Evolutionary conservation across 2,797 vertebrate genomes (phyloP), one percentile per base, ranked within the genome.

Genomic region (Pteropus rufus): DNA sequence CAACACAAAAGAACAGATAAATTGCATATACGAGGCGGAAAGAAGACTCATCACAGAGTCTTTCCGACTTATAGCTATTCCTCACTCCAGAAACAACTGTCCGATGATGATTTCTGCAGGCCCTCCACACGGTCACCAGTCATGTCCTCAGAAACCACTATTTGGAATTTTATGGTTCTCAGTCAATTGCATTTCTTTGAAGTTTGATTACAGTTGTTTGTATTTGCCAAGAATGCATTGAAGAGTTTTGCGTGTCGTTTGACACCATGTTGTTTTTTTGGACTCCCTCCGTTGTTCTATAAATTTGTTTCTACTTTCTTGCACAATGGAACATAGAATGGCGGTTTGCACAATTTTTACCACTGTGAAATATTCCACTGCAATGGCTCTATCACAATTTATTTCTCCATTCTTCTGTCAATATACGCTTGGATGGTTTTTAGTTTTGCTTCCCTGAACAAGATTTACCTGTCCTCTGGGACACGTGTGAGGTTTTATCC

Each of bases 301-400:
- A 5, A 8, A 52, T 19, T 21, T 54, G 52, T 10, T 58, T n/a
- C 15, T 21, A 23, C 64, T 73, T 62, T 34, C 44, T 58, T 84
- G 65, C 46, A 36, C 12, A 15, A 3, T 18, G 12, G 58, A 19
- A 26, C 5, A 0, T 15, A 10, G 36, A 69, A 19, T 0, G 19
- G 15, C 11, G 2, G 29, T n/a, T 52, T 73, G 67, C 75, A 46
- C 15, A 5, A 2, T 72, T n/a, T 90, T 36, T 26, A 24, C 21
- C 18, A 21, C 81, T 26, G 4, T 29, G 67, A 49, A 73, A 67
- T 2, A 7, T 19, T 46, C 34, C 60, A 39, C 23, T 1, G 4
- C 7, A 9, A 0, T 31, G 31, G 21, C 56, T 64, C 24, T 46
- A 26, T 62, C 23, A 4, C 4, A 7, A 29, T 46, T 64, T 41